Percentiles rank a stretch among this genome's conserved stretches.
Conservation (phyloP, 1,140 invertebrate species). For the Oncopeltus fasciatus region DNA sequence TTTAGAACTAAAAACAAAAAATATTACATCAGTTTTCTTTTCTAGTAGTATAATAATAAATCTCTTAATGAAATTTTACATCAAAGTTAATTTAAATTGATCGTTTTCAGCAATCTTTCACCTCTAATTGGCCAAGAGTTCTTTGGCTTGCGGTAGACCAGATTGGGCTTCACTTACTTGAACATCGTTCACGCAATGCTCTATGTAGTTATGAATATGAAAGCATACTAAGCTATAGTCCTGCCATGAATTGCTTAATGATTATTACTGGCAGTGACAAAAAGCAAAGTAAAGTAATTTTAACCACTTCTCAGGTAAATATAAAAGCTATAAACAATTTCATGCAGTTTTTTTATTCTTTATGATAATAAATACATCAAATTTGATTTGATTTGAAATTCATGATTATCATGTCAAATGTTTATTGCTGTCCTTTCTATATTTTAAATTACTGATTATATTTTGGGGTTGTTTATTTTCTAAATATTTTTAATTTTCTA, state of each 20-base stretch:
- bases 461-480: no score
- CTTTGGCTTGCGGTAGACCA: slow-evolving; percentile 88
- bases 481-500: no score
- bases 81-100: no score
- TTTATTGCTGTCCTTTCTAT: background rate
- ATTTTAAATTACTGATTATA: background rate
- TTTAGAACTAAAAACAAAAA: no score
- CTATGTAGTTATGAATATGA: slow-evolving; percentile 79
- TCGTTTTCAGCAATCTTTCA: slow-evolving; percentile 77
- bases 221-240: slow-evolving; percentile 73
- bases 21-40: no score
- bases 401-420: background rate
- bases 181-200: slow-evolving; percentile 72
- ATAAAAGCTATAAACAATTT: background rate
- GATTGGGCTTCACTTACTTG: slow-evolving; percentile 77
- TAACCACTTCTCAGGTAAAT: slow-evolving; percentile 67
- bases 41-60: no score
- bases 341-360: no score
- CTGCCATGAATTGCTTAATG: slow-evolving; percentile 76
- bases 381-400: no score
- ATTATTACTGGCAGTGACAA: slow-evolving; percentile 74
- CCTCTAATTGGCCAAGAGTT: slow-evolving; percentile 81
- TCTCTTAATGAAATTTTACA: no score
- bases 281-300: slow-evolving; percentile 82
- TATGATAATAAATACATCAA: no score